A percentile compares a stretch with the other conserved stretches of the same genome.
Conservation (phyloP, 2,113 vertebrate species). For the Burhinus oedicnemus region DNA sequence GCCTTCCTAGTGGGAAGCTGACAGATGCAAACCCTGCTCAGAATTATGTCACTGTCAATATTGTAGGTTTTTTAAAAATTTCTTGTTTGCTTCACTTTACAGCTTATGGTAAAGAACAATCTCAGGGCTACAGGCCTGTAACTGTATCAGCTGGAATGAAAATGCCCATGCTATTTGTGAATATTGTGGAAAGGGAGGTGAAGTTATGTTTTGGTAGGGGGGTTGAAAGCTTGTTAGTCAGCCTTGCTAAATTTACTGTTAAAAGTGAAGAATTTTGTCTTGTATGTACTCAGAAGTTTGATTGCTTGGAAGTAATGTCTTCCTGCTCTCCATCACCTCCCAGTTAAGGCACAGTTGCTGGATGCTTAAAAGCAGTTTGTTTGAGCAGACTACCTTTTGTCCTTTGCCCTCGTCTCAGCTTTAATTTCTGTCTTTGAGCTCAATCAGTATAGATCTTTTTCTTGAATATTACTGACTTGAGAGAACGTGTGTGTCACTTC, state of each 20-base stretch:
- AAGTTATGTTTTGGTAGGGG: not conserved
- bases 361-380: not conserved
- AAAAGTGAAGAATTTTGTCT: not conserved
- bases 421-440: not conserved
- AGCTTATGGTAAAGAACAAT: not conserved
- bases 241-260: not conserved
- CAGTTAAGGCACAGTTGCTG: not conserved
- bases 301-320: not conserved
- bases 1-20: not conserved
- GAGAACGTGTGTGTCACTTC: not conserved
- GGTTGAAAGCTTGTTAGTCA: not conserved
- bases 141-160: not conserved
- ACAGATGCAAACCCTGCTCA: not conserved
- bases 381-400: not conserved
- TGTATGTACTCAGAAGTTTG: not conserved
- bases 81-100: not conserved
- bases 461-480: not conserved
- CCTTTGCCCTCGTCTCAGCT: not conserved
- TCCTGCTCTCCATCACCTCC: not conserved
- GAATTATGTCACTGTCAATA: not conserved
- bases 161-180: not conserved
- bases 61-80: not conserved
- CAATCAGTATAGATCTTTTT: not conserved
- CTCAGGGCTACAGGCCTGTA: not conserved
- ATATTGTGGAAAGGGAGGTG: not conserved